Evolutionary conservation across 23 tunicate genomes (phyloP), one percentile per base, ranked within the genome.

Genomic region (Ascidia mentula): DNA sequence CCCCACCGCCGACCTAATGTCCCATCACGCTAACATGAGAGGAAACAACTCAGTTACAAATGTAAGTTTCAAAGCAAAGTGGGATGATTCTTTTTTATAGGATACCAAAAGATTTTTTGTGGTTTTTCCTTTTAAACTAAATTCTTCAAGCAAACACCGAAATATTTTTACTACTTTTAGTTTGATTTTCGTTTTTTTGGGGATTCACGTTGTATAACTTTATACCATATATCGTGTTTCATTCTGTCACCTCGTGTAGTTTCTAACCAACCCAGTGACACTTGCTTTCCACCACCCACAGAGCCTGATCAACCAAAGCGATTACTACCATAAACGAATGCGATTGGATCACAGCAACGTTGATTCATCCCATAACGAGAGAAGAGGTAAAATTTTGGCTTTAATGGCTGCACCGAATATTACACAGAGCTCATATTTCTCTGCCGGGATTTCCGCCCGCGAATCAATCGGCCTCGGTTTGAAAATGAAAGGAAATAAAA

Each of bases 1-100:
- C 31, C 98, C 98, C 3, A 75, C 91, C 36, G 45, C 93, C 13
- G 98, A 93, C 36, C 82, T 93, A 40, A 88, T 84, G 89, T 74
- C 86, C 9, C 98, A 88, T 40, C 98, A 93, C 69, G 84, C 87
- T 12, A 83, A 69, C 69, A 60, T 86, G 69, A 72, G 96, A 75
- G 30, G 78, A 28, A 76, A 69, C 70, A 90, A 80, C 78, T 86
- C 80, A 45, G 80, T 77, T 42, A 45, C 69, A 38, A 45, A 77
- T 45, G 69, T 77, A 26, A 45, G 69, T 30, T 71, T 53, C 13
- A 53, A 9, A 53, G 65, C 65, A 42, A 9, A 42, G 12, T 15
- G 15, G 12, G 15, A 53, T 9, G 65, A 53, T 42, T 42, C 53
- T 42, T 42, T 15, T 42, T 9, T 42, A n/a, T n/a, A n/a, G n/a